Base-by-base conservation (phyloP, 2,113 vertebrate species). In the Thalassarche chlororhynchos region DNA sequence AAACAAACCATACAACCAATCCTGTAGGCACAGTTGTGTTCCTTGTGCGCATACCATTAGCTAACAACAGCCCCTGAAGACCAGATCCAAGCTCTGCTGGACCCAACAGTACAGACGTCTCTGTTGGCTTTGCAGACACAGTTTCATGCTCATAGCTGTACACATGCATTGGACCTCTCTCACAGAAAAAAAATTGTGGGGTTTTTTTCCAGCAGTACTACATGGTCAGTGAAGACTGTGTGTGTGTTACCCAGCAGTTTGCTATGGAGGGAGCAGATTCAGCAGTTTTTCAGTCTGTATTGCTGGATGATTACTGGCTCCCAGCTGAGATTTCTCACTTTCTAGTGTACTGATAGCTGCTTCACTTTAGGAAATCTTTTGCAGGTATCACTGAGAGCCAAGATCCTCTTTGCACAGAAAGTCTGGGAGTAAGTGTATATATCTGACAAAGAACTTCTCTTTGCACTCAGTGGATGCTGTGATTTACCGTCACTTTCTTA, bases 11-110 rank as follows among this genome's bases (percentile, higher is more conserved):
- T 15, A 18, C 8, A 65, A 15, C 13, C 15, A 49, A 18, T 26
- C 31, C 9, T 31, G 11, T 18, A n/a, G 15, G 51, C 19, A 75
- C 14, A 40, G 40, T 3, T 58, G 6, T 36, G 28, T 44, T 87
- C 19, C 28, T 65, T 28, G 6, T 25, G 40, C 1, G 2, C 55
- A 23, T 18, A 38, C 20, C 1, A 0, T 69, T 14, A 74, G 21
- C 19, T 78, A 52, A 12, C 42, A 87, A 49, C 25, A 61, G 29
- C 5, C 3, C 1, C 44, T 29, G 51, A 32, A 36, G 40, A 49
- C 11, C 11, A 64, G 29, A 84, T 64, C 10, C 24, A 74, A 34
- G 38, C 10, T 58, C 17, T 40, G 20, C 32, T 25, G n/a, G 14
- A 60, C 18, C 6, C 21, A 82, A 44, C 9, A 44, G 9, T n/a